Base-by-base conservation (phyloP, 2,797 vertebrate genomes). In the Falco berigora region DNA sequence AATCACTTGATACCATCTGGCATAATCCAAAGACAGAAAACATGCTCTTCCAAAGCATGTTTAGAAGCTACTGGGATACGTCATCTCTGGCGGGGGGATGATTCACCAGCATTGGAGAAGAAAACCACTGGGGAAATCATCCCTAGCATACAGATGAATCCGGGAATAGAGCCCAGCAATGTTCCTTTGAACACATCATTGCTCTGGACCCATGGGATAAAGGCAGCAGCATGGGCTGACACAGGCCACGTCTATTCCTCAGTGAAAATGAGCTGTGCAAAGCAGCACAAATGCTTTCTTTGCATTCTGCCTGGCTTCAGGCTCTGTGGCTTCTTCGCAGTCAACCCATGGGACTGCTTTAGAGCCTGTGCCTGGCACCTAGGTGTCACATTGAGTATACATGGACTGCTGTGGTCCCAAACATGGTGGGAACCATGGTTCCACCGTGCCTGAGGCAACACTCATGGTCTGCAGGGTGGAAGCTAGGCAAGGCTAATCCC, bases 1-100 rank as follows among this genome's bases (percentile, higher is more conserved):
- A 93, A 96, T 96, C 93, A 95, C 64, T 89, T 80, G 80, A 88
- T 85, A 49, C 80, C 80, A 89, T 93, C 88, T 95, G 95, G 88
- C 77, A 71, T 67, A 90, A 87, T 47, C 66, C n/a, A 77, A 81
- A 95, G 86, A 69, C 78, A 79, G 90, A 96, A 95, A 77, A 92
- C 32, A 66, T 0, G 1, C 38, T 76, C 66, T 79, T 90, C 78
- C 78, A 76, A 86, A 96, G 52, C 27, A 36, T 47, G 76, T 90
- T 93, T 86, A 82, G 88, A 85, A 89, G 62, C 32, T 90, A 42
- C 47, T 88, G 76, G 61, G 68, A 49, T 68, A 77, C 2, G 3
- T 93, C 61, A 72, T 78, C 58, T 93, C 78, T 87, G 47, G 74
- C 7, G 3, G 44, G 36, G 38, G 55, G 19, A 87, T 74, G 75